Evolutionary conservation across 2,113 vertebrate genomes (phyloP), one percentile per base, ranked within the genome.

Genomic region (crab-eating macaque (Macaca fascicularis)): DNA sequence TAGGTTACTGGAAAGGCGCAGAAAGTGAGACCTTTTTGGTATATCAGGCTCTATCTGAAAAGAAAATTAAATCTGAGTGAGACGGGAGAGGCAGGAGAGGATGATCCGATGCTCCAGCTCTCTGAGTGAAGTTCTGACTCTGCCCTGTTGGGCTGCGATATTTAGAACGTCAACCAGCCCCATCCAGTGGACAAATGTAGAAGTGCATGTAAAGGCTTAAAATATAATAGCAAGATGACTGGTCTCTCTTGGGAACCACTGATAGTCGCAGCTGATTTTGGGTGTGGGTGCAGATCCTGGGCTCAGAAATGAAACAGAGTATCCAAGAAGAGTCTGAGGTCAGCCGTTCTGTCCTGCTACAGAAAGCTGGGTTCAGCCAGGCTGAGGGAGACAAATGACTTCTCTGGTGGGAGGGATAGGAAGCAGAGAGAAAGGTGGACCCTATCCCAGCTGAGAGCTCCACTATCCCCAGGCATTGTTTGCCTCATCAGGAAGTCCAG

Each of bases 171-270:
- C 48, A 52, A 22, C 38, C 38, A 61, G 45, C 93, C 1, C 91
- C 88, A 35, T 32, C 91, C 30, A 35, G 95, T 85, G 95, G 94
- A 50, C 40, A 75, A 45, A 59, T 52, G 8, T 89, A 80, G 67
- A 81, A 94, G 8, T 45, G 72, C 55, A 79, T 6, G 22, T 43
- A 23, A 4, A 19, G 38, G 22, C 52, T 79, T 40, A 12, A 7
- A 43, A 64, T 32, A 30, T 6, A 30, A 12, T 30, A n/a, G 32
- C 19, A 1, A 17, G 5, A 12, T 9, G 9, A 40, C 40, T 3
- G 32, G 25, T 50, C 23, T 81, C 27, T 32, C 6, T 2, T 0
- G 38, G 6, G 57, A 27, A 40, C 9, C 9, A 23, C 6, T 1
- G 9, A 6, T 75, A 45, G 48, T 14, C 32, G 13, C 40, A 3